Evolutionary conservation across 2,797 vertebrate species (phyloP), one percentile per base, ranked within the genome.

Genomic region (Aulostomus chinensis): DNA sequence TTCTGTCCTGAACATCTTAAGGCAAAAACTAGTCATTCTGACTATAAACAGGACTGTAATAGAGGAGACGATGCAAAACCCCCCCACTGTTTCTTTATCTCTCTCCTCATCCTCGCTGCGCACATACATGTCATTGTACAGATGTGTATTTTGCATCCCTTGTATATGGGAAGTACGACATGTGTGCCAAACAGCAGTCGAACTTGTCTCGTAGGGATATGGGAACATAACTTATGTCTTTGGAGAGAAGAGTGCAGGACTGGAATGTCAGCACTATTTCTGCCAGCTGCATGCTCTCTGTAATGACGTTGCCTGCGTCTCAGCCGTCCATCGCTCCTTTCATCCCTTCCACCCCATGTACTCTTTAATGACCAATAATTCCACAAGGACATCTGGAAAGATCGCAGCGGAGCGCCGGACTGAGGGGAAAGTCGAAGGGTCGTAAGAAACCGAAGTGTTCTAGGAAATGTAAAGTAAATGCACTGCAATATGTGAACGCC

Each of bases 241-340:
- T 31, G 58, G 69, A 76, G 73, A 81, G 74, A 76, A 62, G 62
- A 70, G 59, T 53, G 69, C 64, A 50, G 70, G 56, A 80, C 76
- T 86, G 80, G 51, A 85, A 83, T 55, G 81, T 88, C 88, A 88
- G 88, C 88, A 88, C 53, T 82, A 73, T 84, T 83, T 71, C 70
- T 83, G 84, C 85, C 78, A 78, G 69, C 77, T 32, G 58, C 65
- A 69, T 60, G 68, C 72, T 79, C 72, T 64, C 58, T 55, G 58
- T 69, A 81, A 79, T 78, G 78, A 85, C 68, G 45, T 50, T 46
- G 39, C 24, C 9, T 50, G 56, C 73, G 65, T 69, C 63, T 68
- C 30, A 16, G 73, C 68, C 54, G 38, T 43, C 67, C 60, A 47
- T 57, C 40, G 25, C 68, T 56, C 53, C 57, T 25, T 57, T 38